Percentiles rank a stretch among this genome's conserved stretches.
phyloP scores from a whole-genome alignment of 2,113 vertebrate genomes.

The Rostratula benghalensis region DNA sequence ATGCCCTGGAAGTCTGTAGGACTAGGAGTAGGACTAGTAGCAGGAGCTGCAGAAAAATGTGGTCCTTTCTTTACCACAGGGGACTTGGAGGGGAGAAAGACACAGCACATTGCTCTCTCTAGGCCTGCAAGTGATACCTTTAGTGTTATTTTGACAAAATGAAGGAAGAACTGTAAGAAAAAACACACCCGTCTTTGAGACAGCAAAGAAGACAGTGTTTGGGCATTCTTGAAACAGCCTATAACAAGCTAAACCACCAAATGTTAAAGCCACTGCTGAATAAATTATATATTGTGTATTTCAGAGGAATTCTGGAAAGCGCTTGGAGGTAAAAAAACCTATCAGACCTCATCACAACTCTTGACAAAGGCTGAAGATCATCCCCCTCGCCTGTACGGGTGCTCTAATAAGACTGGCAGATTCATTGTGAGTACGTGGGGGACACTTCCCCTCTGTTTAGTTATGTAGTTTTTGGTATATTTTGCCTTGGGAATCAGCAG shows the following conservation, averaged over 20 bases:
- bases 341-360: conserved; percentile 86
- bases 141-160: not conserved
- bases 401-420: conserved; percentile 91
- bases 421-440: conserved; percentile 81
- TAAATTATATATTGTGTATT: conserved; percentile 26
- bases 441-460: not conserved
- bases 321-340: conserved; percentile 83
- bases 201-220: not conserved
- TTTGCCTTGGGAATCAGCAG: not conserved
- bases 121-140: not conserved
- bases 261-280: not conserved
- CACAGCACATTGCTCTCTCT: not conserved
- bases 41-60: not conserved
- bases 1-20: not conserved
- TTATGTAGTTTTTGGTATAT: not conserved
- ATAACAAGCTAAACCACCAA: not conserved
- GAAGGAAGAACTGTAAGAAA: not conserved
- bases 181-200: not conserved
- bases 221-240: not conserved
- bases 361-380: conserved; percentile 73
- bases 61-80: not conserved
- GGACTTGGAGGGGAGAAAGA: not conserved
- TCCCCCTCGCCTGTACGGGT: conserved; percentile 84
- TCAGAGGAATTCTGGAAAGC: conserved; percentile 85
- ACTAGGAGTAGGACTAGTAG: not conserved